These are phyloP conservation scores for Synanthedon andrenaeformis DNA, from an alignment of 2,888 invertebrate genomes.

Conservation along the genomic window DNA sequence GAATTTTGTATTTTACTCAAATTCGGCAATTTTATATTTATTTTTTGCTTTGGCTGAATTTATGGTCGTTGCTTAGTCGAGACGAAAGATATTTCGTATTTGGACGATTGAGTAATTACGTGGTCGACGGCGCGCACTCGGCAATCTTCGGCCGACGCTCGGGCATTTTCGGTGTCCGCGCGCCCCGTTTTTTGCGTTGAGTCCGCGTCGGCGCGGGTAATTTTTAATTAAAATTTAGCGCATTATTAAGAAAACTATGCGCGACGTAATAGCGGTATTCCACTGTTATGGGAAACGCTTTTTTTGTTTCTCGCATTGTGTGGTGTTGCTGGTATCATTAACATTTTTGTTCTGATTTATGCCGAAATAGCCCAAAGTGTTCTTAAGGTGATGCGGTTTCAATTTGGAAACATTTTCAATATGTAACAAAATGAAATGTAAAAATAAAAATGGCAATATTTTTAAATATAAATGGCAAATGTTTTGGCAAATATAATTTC, in stretches of 20 bases:
- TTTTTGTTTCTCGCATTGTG: slow-evolving; percentile 4
- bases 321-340: slow-evolving; percentile 2
- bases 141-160: slow-evolving; percentile 28
- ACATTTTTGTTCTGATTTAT: neutral
- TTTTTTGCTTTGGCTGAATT: slow-evolving; percentile 14
- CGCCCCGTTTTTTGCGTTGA: slow-evolving; percentile 30
- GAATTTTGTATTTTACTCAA: neutral
- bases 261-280: slow-evolving; percentile 14
- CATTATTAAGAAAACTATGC: slow-evolving; percentile 57
- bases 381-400: no score
- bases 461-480: no score
- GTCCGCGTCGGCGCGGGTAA: slow-evolving; percentile 27
- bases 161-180: slow-evolving; percentile 32
- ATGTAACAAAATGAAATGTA: no score
- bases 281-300: slow-evolving; percentile 15
- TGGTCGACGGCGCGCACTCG: slow-evolving; percentile 26
- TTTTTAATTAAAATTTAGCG: slow-evolving; percentile 61
- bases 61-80: slow-evolving; percentile 14
- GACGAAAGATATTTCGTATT: slow-evolving; percentile 31
- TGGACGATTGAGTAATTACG: slow-evolving; percentile 50
- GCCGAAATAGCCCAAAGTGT: neutral
- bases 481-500: no score
- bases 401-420: no score
- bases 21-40: slow-evolving; percentile 2
- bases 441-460: no score